phyloP scores from a whole-genome alignment of 2,888 invertebrate species.

The Agrilus biguttatus region DNA sequence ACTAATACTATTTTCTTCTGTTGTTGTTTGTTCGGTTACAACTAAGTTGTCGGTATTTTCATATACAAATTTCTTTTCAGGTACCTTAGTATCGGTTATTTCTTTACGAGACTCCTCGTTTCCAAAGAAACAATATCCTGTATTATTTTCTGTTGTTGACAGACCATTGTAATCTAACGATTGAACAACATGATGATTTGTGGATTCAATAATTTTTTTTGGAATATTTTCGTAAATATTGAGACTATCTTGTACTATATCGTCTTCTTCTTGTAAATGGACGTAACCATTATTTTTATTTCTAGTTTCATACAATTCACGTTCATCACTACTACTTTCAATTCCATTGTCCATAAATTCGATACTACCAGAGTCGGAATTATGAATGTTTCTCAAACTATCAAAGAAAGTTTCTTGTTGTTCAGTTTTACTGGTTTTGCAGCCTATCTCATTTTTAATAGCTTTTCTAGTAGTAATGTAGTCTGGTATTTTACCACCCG shows the following conservation, averaged over 20 bases:
- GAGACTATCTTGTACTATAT: conserved; percentile 26
- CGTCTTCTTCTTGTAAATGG: conserved; percentile 43
- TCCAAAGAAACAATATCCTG: conserved; percentile 24
- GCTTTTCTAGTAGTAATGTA: conserved; percentile 18
- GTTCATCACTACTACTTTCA: conserved; percentile 57
- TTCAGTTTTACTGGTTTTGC: conserved; percentile 16
- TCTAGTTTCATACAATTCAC: conserved; percentile 26
- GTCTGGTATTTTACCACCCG: conserved; percentile 28
- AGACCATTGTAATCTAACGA: conserved; percentile 24
- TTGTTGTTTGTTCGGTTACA: conserved; percentile 39
- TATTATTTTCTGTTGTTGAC: conserved; percentile 18
- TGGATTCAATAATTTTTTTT: conserved; percentile 13
- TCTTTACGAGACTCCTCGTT: conserved; percentile 19
- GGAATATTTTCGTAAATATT: conserved; percentile 20
- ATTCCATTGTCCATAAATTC: conserved; percentile 81
- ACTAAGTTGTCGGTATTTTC: conserved; percentile 44
- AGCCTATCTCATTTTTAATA: conserved; percentile 20
- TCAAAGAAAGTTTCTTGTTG: conserved; percentile 16
- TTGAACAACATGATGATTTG: conserved; percentile 31
- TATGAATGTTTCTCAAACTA: conserved; percentile 20
- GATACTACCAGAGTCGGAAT: conserved; percentile 57
- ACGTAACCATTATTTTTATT: conserved; percentile 51
- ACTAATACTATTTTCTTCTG: conserved; percentile 42
- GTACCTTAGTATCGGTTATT: conserved; percentile 19
- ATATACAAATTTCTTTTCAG: conserved; percentile 19